Evolutionary conservation across 2,113 vertebrate species (phyloP).

Genomic region (Montifringilla adamsi): DNA sequence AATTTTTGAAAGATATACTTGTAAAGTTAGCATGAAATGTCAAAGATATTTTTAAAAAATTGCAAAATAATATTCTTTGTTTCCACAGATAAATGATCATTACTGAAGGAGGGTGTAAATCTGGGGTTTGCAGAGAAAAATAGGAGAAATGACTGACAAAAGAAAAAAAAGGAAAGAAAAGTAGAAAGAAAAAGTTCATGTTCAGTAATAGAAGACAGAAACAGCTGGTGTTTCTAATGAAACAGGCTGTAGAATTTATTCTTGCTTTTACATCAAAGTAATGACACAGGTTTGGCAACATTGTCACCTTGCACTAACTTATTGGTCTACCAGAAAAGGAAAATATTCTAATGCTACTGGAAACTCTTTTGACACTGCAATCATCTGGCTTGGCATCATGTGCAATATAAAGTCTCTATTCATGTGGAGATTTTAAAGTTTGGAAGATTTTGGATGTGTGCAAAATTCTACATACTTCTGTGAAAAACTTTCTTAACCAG

Average conservation of each 20-base stretch:
- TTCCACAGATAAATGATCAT: neutral
- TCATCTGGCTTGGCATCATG: neutral
- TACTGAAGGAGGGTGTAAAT: neutral
- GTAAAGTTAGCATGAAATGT: neutral
- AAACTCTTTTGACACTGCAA: neutral
- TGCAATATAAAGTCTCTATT: neutral
- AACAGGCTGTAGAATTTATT: neutral
- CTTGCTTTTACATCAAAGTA: neutral
- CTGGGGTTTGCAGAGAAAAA: neutral
- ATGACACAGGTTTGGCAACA: neutral
- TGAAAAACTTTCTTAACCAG: neutral
- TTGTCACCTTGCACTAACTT: neutral
- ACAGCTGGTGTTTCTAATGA: neutral
- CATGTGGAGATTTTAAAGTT: neutral
- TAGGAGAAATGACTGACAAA: neutral
- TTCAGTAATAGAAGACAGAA: neutral
- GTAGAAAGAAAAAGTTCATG: neutral
- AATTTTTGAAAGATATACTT: neutral
- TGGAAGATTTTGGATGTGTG: neutral
- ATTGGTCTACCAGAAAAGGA: neutral
- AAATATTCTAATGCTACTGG: neutral
- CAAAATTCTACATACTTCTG: neutral
- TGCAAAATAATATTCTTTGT: neutral
- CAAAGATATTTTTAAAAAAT: neutral
- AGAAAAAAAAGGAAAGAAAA: neutral